A percentile compares a stretch with the other conserved stretches of the same genome.
phyloP scores from a whole-genome alignment of 2,888 invertebrate genomes.

The Anthrax anthrax region DNA sequence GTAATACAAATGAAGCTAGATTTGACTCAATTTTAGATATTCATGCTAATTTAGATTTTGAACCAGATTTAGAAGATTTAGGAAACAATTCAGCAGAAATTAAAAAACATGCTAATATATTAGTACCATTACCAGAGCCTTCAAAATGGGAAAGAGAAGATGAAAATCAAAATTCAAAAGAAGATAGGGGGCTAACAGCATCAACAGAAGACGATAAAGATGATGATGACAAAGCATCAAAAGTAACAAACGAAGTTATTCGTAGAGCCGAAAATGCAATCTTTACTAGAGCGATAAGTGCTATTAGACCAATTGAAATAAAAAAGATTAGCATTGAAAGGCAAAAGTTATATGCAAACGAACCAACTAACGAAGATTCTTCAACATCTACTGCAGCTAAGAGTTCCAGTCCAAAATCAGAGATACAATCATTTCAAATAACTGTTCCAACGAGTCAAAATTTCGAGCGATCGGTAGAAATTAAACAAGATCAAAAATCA shows the following conservation, averaged over 20 bases:
- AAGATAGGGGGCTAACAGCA: constrained; percentile 27
- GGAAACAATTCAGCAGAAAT: constrained; percentile 4
- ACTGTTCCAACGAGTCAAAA: constrained; percentile 39
- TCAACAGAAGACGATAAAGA: constrained; percentile 28
- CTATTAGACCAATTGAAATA: constrained; percentile 61
- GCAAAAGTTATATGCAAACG: constrained; percentile 49
- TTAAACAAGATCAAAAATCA: constrained; percentile 35
- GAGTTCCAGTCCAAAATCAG: constrained; percentile 15
- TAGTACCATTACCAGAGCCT: constrained; percentile 60
- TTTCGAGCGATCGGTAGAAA: constrained; percentile 36
- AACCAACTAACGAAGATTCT: constrained; percentile 16
- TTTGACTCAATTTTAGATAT: constrained; percentile 24
- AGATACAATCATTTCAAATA: constrained; percentile 34
- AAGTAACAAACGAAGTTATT: constrained; percentile 73
- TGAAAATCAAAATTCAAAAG: constrained; percentile 36
- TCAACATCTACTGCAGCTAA: constrained; percentile 10
- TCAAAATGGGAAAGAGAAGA: constrained; percentile 85
- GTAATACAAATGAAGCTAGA: constrained; percentile 18
- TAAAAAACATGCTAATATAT: constrained; percentile 22
- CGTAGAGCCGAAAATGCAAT: constrained; percentile 86
- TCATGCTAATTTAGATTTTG: constrained; percentile 23
- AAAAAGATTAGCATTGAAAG: constrained; percentile 54
- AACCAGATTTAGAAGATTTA: constrained; percentile 19
- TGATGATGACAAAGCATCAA: constrained; percentile 41
- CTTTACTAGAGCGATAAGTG: constrained; percentile 75